Conservation (phyloP, 2,888 invertebrate genomes). For the Chrysolina haemoptera region DNA sequence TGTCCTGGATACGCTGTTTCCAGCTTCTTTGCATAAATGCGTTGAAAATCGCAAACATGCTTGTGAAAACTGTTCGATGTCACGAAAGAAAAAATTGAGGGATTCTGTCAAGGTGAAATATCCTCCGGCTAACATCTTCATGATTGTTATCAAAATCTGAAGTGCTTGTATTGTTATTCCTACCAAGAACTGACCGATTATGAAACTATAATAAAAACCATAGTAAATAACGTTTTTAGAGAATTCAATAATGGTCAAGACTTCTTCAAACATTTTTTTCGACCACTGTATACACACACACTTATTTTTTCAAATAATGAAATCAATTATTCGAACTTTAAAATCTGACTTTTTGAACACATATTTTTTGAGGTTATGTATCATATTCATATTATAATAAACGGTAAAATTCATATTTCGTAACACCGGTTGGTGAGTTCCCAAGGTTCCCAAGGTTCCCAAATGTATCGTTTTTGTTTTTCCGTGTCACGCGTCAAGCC, state of each 20-base stretch:
- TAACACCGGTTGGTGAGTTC: no score
- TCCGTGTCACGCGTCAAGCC: no score
- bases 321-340: no score
- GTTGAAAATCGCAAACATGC: not conserved
- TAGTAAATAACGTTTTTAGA: conserved; percentile 20
- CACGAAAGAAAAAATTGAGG: conserved; percentile 29
- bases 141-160: not conserved
- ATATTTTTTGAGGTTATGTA: no score
- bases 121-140: conserved; percentile 1
- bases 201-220: conserved; percentile 32
- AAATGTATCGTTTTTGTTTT: no score
- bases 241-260: conserved; percentile 17
- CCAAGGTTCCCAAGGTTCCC: no score
- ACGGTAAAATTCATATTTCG: no score
- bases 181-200: conserved; percentile 33
- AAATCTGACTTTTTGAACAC: no score
- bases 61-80: conserved; percentile 9
- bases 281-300: not conserved
- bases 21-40: not conserved
- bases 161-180: not conserved
- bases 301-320: not conserved
- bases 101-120: conserved; percentile 24
- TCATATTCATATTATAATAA: no score
- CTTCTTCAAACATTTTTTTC: conserved; percentile 26
- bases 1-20: not conserved